These are phyloP conservation scores for Colaptes auratus DNA, from an alignment of 2,113 vertebrate genomes.

Conservation along the genomic window DNA sequence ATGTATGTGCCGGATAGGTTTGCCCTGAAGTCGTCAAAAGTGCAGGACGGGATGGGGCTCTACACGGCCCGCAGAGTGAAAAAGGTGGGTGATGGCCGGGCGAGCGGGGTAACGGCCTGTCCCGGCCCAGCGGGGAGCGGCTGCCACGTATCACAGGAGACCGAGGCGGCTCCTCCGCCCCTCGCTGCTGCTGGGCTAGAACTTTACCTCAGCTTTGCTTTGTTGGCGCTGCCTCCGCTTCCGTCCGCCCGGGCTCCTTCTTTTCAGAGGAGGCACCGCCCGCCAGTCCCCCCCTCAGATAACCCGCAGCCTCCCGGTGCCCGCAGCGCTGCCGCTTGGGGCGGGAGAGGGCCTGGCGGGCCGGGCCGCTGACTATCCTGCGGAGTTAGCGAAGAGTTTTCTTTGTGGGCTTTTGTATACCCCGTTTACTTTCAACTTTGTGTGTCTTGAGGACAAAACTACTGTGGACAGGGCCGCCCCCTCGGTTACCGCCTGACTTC, in stretches of 20 bases:
- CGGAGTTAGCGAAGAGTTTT: neutral
- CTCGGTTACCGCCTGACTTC: neutral
- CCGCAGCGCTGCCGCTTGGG: neutral
- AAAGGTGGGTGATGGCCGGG: conserved; percentile 88
- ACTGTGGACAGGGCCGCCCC: neutral
- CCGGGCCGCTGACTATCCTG: neutral
- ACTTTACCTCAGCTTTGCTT: neutral
- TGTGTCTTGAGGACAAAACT: neutral
- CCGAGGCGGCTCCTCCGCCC: neutral
- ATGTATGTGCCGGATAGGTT: conserved; percentile 99
- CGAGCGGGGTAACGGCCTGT: neutral
- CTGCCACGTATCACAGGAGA: conserved; percentile 57
- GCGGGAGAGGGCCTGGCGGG: neutral
- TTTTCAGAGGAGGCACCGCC: neutral
- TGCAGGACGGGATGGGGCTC: conserved; percentile 98
- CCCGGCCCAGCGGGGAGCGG: neutral
- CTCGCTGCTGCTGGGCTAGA: neutral
- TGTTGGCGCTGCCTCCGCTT: neutral
- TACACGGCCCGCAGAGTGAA: conserved; percentile 93
- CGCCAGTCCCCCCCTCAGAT: neutral
- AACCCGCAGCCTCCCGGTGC: neutral
- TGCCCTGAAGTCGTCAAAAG: conserved; percentile 90
- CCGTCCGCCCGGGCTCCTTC: neutral
- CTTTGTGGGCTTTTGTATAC: neutral
- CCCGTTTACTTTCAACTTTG: neutral